Conservation (phyloP, 2,797 vertebrate genomes). For the Sibirionetta formosa region DNA sequence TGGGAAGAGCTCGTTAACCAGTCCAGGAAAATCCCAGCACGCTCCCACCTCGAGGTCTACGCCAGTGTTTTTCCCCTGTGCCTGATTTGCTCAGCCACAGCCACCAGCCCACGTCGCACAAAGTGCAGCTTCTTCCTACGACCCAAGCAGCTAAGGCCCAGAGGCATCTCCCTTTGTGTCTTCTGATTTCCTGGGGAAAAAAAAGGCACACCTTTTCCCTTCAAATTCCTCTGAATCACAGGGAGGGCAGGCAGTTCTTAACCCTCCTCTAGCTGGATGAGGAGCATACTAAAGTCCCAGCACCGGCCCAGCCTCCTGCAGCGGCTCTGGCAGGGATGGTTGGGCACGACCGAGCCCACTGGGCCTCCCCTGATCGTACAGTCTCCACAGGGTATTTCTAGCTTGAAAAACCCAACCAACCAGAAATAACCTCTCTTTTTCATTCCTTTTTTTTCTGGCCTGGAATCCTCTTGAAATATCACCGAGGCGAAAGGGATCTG, state of each 20-base stretch:
- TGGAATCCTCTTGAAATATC: not conserved
- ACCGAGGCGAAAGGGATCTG: not conserved
- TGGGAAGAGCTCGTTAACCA: not conserved
- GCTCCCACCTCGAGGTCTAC: rapidly evolving
- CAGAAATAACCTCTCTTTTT: not conserved
- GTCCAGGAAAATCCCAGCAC: not conserved
- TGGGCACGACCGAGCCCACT: not conserved
- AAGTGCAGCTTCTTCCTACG: not conserved
- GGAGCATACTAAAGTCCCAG: too few relatives aligned
- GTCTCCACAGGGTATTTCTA: not conserved
- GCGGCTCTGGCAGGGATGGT: rapidly evolving
- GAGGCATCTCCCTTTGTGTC: not conserved
- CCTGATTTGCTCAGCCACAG: not conserved
- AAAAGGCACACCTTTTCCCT: conserved; percentile 28
- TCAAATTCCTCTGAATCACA: not conserved
- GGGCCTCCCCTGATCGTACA: not conserved
- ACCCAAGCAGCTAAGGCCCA: not conserved
- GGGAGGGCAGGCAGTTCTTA: not conserved
- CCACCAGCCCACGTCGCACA: not conserved
- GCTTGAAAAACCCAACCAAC: not conserved
- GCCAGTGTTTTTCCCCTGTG: not conserved
- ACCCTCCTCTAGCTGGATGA: not conserved
- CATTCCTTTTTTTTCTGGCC: not conserved
- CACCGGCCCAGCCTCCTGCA: not conserved
- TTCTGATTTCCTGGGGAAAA: conserved; percentile 27